Conservation (phyloP, 2,888 invertebrate species). For the Chymomyza fuscimana region DNA sequence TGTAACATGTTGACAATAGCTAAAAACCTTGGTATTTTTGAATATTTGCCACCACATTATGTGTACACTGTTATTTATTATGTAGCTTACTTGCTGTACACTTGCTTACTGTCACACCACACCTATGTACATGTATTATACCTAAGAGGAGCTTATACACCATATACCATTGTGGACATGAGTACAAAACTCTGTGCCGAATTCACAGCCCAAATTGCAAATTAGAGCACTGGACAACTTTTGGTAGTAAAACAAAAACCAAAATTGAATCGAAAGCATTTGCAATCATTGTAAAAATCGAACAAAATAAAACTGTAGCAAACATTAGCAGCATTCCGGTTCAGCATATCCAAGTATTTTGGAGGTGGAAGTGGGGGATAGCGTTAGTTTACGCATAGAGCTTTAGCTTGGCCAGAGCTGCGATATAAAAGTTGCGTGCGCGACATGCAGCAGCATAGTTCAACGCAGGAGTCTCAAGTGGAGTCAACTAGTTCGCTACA, state of each 20-base stretch:
- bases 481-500: conserved; percentile 1
- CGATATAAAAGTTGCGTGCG: conserved; percentile 76
- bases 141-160: background rate
- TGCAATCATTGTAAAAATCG: conserved; percentile 29
- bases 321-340: conserved; percentile 65
- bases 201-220: background rate
- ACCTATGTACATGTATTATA: background rate
- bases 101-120: no score
- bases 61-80: no score
- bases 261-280: conserved; percentile 33
- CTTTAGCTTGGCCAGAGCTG: conserved; percentile 19
- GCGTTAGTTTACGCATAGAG: background rate
- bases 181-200: background rate
- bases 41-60: no score
- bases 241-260: conserved; percentile 5
- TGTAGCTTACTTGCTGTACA: no score
- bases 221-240: background rate
- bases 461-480: conserved; percentile 70
- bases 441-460: conserved; percentile 76
- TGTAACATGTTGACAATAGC: no score
- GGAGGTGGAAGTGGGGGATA: conserved; percentile 33
- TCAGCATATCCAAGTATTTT: conserved; percentile 43
- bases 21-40: no score
- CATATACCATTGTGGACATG: background rate
- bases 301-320: conserved; percentile 43